phyloP scores from a whole-genome alignment of 2,888 invertebrate species.

The Polymixis lichenea region DNA sequence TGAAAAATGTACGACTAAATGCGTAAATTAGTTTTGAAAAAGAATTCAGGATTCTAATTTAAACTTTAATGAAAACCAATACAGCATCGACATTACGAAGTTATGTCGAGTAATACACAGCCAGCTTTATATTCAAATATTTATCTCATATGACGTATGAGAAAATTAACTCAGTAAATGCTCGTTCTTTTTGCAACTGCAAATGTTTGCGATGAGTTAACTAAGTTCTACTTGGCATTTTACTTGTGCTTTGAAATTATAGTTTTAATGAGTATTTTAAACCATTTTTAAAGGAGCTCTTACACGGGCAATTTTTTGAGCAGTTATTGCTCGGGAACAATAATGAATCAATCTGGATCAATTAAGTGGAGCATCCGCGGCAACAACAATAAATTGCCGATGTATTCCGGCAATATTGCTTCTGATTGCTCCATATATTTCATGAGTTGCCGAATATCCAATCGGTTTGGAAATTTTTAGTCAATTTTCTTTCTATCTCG shows the following conservation, averaged over 20 bases:
- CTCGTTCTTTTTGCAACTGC: slow-evolving; percentile 17
- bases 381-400: no score
- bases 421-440: no score
- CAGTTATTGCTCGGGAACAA: no score
- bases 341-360: no score
- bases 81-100: background rate
- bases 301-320: no score
- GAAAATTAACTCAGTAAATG: slow-evolving; percentile 52
- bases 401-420: no score
- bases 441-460: no score
- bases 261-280: slow-evolving; percentile 15
- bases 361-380: no score
- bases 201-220: slow-evolving; percentile 14
- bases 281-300: background rate
- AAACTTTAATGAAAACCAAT: background rate
- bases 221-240: slow-evolving; percentile 1
- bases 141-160: slow-evolving; percentile 39
- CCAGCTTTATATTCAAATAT: slow-evolving; percentile 18
- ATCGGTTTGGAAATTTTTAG: no score
- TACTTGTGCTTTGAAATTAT: background rate
- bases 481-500: no score
- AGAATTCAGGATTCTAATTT: background rate
- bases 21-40: background rate
- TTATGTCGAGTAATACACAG: no score
- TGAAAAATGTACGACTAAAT: no score